Base-by-base conservation (phyloP, 2,888 invertebrate genomes). In the Cylloceria caligata region DNA sequence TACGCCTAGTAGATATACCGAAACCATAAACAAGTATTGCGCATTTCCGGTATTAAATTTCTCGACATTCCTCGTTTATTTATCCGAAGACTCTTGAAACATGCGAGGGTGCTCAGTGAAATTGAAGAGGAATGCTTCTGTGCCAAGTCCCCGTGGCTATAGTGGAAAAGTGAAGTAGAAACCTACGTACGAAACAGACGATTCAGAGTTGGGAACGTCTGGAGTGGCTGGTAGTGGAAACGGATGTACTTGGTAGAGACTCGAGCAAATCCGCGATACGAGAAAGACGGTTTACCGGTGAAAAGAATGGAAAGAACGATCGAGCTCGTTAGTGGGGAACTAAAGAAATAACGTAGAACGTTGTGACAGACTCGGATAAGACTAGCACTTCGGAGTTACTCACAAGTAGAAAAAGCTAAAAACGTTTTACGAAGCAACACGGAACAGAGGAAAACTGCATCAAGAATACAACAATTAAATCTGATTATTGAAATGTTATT, bases 131-230 rank as follows among this genome's bases (percentile, higher is more conserved):
- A 36, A 34, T 49, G 39, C 49, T 49, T 30, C 39, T 45, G 19
- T 9, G 39, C 49, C 45, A 39, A 36, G 49, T 68, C 36, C 36
- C 21, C 27, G 49, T 49, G 49, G 76, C 62, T 52, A 27, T 16
- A 16, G 16, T n/a, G 21, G 75, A 47, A 68, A 19, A 42, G 42
- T 60, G 19, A 71, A 57, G 65, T 67, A 11, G 72, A 81, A 52
- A 34, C 49, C 24, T 76, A 52, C 36, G 16, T 49, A 67, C 60
- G 45, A 55, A 19, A 68, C 72, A 75, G 55, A 82, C 82, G 71
- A 64, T 72, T 39, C 9, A 16, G 74, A 76, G 57, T 81, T 30
- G 67, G 60, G 42, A 74, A 57, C 52, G 49, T 81, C 76, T 76
- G 65, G 34, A 76, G 80, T 49, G 24, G 19, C 49, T 64, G 69